Evolutionary conservation across 2,888 invertebrate genomes (phyloP).

Genomic region (Drosophila meridionalis): DNA sequence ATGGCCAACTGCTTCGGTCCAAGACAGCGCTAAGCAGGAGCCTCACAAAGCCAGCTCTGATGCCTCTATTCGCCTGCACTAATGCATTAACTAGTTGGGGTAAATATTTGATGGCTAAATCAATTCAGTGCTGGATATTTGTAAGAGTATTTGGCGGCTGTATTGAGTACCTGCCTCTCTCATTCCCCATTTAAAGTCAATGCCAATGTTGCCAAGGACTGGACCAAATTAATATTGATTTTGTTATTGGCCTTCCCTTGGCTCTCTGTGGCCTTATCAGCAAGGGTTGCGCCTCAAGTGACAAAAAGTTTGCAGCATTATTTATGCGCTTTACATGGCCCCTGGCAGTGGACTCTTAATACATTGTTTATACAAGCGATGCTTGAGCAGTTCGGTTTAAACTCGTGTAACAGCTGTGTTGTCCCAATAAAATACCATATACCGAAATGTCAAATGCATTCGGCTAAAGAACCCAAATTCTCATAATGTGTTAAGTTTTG

Average conservation of each 20-base stretch:
- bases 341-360: conserved; percentile 39
- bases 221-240: conserved; percentile 72
- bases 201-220: conserved; percentile 36
- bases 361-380: conserved; percentile 51
- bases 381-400: conserved; percentile 39
- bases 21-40: not conserved
- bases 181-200: conserved; percentile 36
- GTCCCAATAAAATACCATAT: conserved; percentile 39
- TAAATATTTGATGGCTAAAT: conserved; percentile 3
- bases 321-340: conserved; percentile 60
- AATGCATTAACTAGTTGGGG: not conserved
- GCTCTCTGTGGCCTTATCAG: conserved; percentile 26
- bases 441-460: conserved; percentile 77
- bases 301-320: conserved; percentile 74
- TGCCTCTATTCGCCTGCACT: not conserved
- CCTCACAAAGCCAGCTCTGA: conserved; percentile 2
- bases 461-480: conserved; percentile 54
- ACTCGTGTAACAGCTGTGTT: conserved; percentile 72
- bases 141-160: conserved; percentile 39
- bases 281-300: conserved; percentile 71
- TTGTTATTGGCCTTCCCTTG: conserved; percentile 56
- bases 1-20: conserved; percentile 17
- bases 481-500: conserved; percentile 79
- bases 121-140: not conserved
- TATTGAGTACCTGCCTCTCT: not conserved